Base-by-base conservation (phyloP, 2,888 invertebrate species). In the Erebia aethiops region DNA sequence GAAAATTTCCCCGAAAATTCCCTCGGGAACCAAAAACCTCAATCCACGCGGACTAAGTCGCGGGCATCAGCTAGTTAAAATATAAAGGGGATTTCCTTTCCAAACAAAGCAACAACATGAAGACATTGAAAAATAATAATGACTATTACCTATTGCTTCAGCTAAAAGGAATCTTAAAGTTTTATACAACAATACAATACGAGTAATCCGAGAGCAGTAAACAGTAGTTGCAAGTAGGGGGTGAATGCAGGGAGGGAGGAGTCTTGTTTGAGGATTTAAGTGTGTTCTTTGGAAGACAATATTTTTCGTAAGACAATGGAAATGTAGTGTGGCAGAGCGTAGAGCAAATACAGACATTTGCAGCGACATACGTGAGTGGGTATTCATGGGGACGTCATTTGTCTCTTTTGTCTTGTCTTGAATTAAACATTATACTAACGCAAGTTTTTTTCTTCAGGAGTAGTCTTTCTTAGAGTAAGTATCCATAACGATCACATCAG, bases 171-270 rank as follows among this genome's bases (percentile, higher is more conserved):
- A 72, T 62, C 68, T 67, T 54, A 67, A 67, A 67, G 67, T 67
- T 67, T 58, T 58, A 67, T n/a, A 58, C 66, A 67, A 58, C 57
- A 54, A 65, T 26, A 65, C 54, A 67, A 49, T 67, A 35, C 72
- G 74, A 77, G 77, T 79, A 77, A 76, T 77, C 75, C 70, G 75
- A 76, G 77, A 70, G 78, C 70, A 75, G 79, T 76, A 76, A 76
- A 77, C 77, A 76, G 69, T 58, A 65, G 75, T 49, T 68, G 58
- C 62, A 56, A 52, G 46, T 58, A 21, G 46, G 14, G 56, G 70
- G 65, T 52, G 71, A 49, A 5, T 52, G n/a, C 64, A 26, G 54
- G 65, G 67, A 54, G 67, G 56, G 70, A 41, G 69, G 74, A 70
- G 54, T 54, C 54, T 72, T 76, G 76, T 76, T 78, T 78, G 77